These are phyloP conservation scores for Drosophila pseudotalamancana DNA, from an alignment of 2,888 invertebrate genomes.

Conservation along the genomic window DNA sequence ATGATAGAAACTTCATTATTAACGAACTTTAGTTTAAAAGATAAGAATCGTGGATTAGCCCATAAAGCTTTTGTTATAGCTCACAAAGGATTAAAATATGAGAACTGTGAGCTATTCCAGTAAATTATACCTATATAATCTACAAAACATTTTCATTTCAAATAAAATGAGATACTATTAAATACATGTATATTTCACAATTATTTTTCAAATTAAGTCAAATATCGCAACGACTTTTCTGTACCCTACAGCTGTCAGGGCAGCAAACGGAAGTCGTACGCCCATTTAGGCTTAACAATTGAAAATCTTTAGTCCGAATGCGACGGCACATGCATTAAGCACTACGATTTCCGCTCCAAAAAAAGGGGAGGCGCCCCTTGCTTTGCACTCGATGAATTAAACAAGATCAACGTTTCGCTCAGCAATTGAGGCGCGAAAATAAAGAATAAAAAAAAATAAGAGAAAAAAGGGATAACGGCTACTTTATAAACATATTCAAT, in stretches of 20 bases:
- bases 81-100: too few species aligned
- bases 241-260: constrained; percentile 5
- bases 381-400: constrained; percentile 49
- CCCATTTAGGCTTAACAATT: constrained; percentile 39
- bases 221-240: background rate
- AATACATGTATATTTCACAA: too few species aligned
- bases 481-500: constrained; percentile 12
- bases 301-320: constrained; percentile 54
- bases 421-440: constrained; percentile 9
- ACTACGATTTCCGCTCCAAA: constrained; percentile 25
- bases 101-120: too few species aligned
- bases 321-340: constrained; percentile 40
- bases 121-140: too few species aligned
- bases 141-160: too few species aligned
- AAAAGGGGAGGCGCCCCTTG: constrained; percentile 3
- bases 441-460: too few species aligned
- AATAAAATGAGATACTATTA: too few species aligned
- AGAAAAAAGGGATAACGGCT: constrained; percentile 51
- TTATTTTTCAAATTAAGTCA: too few species aligned
- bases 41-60: too few species aligned
- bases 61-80: too few species aligned
- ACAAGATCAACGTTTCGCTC: constrained; percentile 30
- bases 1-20: background rate
- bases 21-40: too few species aligned
- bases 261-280: constrained; percentile 59